Percentiles rank a stretch among this genome's conserved stretches.
These are phyloP conservation scores for Petrocephalus schoutedeni DNA, from an alignment of 2,797 vertebrate genomes.

Conservation along the genomic window DNA sequence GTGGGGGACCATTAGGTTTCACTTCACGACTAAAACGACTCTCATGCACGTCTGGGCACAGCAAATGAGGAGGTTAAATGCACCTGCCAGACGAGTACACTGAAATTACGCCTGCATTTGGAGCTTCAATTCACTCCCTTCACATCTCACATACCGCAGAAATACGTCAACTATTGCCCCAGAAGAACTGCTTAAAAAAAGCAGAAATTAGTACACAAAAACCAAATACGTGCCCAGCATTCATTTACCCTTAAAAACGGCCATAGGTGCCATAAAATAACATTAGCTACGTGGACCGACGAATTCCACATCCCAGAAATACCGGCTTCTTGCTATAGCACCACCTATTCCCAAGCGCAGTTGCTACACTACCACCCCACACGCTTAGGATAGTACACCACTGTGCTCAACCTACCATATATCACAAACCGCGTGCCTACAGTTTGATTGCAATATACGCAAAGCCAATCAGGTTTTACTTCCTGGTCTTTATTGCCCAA, in stretches of 20 bases:
- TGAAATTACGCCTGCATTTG: background rate
- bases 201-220: background rate
- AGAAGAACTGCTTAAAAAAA: background rate
- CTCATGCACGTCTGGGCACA: background rate
- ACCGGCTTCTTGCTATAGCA: background rate
- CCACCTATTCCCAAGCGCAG: conserved; percentile 23
- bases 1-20: background rate
- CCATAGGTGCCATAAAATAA: background rate
- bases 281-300: background rate
- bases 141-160: background rate
- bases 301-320: background rate
- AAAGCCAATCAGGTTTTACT: conserved; percentile 45
- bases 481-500: conserved; percentile 45
- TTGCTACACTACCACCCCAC: conserved; percentile 39
- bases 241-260: background rate
- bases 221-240: background rate
- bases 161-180: background rate
- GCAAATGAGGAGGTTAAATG: background rate
- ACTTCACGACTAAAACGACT: background rate
- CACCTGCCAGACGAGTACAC: background rate
- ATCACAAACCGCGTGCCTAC: background rate
- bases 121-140: background rate
- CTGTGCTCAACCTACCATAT: conserved; percentile 44
- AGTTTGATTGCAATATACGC: conserved; percentile 32
- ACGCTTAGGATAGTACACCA: conserved; percentile 38